Evolutionary conservation across 2,888 invertebrate genomes (phyloP).

Genomic region (Drosophila heteroneura): DNA sequence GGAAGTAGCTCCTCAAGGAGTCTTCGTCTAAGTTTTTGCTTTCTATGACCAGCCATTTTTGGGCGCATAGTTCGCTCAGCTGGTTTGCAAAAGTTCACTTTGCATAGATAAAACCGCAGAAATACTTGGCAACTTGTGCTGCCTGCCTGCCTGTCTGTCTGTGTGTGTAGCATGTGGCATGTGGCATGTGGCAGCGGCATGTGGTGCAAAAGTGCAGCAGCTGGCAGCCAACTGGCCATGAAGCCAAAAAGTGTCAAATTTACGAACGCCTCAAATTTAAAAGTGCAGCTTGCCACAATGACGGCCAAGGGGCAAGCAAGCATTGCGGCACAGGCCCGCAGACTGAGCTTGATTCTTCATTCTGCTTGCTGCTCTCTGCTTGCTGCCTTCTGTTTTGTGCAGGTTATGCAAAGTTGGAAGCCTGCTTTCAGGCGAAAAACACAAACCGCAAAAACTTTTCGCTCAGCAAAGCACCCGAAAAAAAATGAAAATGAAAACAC

Average conservation of each 20-base stretch:
- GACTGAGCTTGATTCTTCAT: not conserved
- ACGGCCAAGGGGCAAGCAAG: constrained; percentile 4
- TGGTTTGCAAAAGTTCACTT: constrained; percentile 69
- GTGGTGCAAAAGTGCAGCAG: constrained; percentile 44
- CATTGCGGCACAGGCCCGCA: constrained; percentile 9
- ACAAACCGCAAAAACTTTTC: constrained; percentile 66
- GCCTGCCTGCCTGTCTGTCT: not conserved
- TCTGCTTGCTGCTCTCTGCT: not conserved
- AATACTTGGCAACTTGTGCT: constrained; percentile 70
- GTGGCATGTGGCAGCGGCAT: constrained; percentile 41
- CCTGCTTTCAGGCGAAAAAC: constrained; percentile 74
- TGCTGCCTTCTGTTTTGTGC: constrained; percentile 12
- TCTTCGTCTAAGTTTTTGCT: not conserved
- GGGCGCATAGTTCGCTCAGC: constrained; percentile 43
- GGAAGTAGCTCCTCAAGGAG: not conserved
- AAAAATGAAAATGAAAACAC: constrained; percentile 12
- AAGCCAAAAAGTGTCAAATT: constrained; percentile 79
- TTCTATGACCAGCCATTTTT: not conserved
- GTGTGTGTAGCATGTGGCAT: constrained; percentile 25
- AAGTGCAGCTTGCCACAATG: constrained; percentile 45
- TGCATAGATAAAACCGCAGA: constrained; percentile 75
- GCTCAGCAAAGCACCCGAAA: constrained; percentile 28
- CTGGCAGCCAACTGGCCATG: constrained; percentile 40
- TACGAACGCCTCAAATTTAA: constrained; percentile 78
- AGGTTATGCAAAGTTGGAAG: constrained; percentile 71